These are phyloP conservation scores for Nannospalax galili DNA, from an alignment of 2,113 vertebrate species.

Conservation along the genomic window DNA sequence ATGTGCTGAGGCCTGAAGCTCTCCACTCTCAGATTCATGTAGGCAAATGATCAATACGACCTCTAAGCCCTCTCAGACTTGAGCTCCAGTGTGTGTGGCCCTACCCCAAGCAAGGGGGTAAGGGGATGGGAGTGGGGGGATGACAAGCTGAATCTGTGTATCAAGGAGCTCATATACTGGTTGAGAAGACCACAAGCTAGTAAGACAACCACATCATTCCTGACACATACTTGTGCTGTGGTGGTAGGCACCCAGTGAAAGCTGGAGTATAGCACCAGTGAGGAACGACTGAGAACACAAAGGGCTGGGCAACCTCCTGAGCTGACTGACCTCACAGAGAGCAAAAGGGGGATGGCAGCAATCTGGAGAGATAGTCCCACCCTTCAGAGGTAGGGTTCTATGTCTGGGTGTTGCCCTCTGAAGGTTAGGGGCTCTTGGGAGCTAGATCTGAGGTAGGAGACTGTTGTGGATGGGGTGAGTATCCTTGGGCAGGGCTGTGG, in stretches of 20 bases:
- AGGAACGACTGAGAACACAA: neutral
- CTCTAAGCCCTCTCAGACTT: neutral
- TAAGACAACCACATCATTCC: neutral
- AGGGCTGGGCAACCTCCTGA: too few relatives aligned
- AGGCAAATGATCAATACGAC: neutral
- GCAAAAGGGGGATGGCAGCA: too few relatives aligned
- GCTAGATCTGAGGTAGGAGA: neutral
- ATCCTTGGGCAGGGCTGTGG: neutral
- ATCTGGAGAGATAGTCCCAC: neutral
- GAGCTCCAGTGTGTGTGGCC: neutral
- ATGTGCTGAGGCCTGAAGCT: neutral
- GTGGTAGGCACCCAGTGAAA: neutral
- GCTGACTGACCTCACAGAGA: neutral
- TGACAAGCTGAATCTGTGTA: neutral
- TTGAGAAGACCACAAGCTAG: neutral
- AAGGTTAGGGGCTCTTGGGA: neutral
- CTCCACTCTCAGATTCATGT: neutral
- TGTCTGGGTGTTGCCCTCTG: neutral
- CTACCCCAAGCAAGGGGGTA: neutral
- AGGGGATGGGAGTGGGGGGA: accelerated
- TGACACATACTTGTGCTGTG: neutral
- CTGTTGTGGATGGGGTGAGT: neutral
- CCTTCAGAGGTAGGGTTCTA: too few relatives aligned
- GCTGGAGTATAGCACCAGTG: neutral
- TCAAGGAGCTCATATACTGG: too few relatives aligned